phyloP scores from a whole-genome alignment of 2,113 vertebrate genomes.

The Tinamus guttatus region DNA sequence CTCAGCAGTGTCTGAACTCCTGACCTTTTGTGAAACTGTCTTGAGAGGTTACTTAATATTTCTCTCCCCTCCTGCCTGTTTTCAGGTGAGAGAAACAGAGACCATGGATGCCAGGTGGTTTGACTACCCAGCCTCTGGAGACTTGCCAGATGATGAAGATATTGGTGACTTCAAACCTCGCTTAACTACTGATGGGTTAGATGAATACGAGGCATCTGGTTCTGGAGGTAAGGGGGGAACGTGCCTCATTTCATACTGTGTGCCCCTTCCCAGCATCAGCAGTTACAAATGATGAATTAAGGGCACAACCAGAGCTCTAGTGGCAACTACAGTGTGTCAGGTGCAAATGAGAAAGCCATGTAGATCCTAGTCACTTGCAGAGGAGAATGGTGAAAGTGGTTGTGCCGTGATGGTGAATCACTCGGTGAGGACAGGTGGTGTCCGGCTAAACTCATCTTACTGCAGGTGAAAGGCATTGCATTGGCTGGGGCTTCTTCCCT shows the following conservation, averaged over 20 bases:
- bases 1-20: not conserved
- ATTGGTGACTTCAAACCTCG: slow-evolving; percentile 21
- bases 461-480: not conserved
- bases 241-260: not conserved
- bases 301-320: not conserved
- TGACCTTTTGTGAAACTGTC: not conserved
- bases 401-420: slow-evolving; percentile 27
- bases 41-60: not conserved
- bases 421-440: not conserved
- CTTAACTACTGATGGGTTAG: not conserved
- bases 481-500: not conserved
- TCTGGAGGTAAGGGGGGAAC: slow-evolving; percentile 83
- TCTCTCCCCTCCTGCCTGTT: not conserved
- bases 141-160: slow-evolving; percentile 78
- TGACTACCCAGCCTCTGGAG: slow-evolving; percentile 67
- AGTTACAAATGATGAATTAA: not conserved
- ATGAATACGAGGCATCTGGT: slow-evolving; percentile 83
- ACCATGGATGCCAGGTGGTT: slow-evolving; percentile 75
- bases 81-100: slow-evolving; percentile 80
- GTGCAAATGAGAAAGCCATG: not conserved
- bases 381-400: slow-evolving; percentile 11
- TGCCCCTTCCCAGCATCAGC: not conserved
- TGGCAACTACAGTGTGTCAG: not conserved
- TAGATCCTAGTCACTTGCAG: not conserved
- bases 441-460: not conserved